Percentiles rank a stretch among this genome's conserved stretches.
Evolutionary conservation across 2,888 invertebrate genomes (phyloP).

Genomic region (Sussaba pulchella): DNA sequence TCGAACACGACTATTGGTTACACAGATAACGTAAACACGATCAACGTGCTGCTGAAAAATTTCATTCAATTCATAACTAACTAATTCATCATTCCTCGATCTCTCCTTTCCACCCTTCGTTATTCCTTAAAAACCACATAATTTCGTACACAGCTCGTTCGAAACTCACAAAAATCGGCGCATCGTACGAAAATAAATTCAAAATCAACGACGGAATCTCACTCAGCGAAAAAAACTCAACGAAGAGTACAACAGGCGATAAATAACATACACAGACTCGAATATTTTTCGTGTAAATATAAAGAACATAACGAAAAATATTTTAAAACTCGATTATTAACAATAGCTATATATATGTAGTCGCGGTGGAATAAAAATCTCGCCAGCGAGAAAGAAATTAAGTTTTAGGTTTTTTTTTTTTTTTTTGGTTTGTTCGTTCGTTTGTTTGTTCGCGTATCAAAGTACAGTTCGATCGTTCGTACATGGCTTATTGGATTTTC

Average conservation of each 20-base stretch:
- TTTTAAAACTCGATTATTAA: constrained; percentile 37
- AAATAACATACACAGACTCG: constrained; percentile 22
- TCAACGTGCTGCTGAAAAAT: constrained; percentile 68
- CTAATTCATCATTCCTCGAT: constrained; percentile 30
- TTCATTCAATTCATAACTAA: constrained; percentile 57
- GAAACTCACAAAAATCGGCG: background rate
- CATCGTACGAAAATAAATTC: constrained; percentile 5
- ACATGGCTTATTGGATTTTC: background rate
- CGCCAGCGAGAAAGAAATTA: constrained; percentile 76
- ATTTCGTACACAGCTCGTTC: constrained; percentile 2
- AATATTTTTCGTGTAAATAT: too few relatives aligned
- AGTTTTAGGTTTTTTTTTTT: constrained; percentile 1
- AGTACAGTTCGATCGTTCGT: background rate
- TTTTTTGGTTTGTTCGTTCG: constrained; percentile 3
- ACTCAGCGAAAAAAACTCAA: too few relatives aligned
- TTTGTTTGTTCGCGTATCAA: background rate
- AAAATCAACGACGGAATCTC: background rate
- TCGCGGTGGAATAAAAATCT: constrained; percentile 68
- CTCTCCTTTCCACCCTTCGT: background rate
- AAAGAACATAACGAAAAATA: background rate
- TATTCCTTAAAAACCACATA: constrained; percentile 1
- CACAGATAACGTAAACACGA: constrained; percentile 62
- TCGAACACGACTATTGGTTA: constrained; percentile 38
- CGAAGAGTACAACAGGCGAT: constrained; percentile 11
- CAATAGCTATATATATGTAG: background rate